phyloP scores from a whole-genome alignment of 2,797 vertebrate species.

The Smutsia gigantea region DNA sequence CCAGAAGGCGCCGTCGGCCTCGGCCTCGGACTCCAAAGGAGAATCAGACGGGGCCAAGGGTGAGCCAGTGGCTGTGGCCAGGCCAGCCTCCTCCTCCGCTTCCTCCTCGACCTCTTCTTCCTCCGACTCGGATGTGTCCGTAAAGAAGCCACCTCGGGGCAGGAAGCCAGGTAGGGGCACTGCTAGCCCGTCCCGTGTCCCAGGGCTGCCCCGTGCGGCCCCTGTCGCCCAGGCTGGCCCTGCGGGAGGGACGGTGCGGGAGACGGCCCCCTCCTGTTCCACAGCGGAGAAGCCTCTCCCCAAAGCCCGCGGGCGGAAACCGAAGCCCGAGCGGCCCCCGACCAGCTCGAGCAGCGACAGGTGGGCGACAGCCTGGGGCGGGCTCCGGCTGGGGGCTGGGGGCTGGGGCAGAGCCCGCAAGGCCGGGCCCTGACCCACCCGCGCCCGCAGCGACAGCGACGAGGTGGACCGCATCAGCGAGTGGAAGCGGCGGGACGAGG shows the following conservation, averaged over 20 bases:
- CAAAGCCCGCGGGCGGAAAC: conserved; percentile 93
- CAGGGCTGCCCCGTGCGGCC: neutral
- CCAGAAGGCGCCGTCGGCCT: conserved; percentile 90
- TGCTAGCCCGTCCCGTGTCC: no score
- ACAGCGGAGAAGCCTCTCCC: conserved; percentile 91
- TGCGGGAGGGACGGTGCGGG: rapidly evolving
- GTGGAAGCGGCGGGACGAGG: conserved; percentile 97
- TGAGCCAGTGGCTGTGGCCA: conserved; percentile 76
- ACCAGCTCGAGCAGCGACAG: conserved; percentile 94
- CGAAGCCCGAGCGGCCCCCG: conserved; percentile 91
- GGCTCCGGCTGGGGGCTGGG: no score
- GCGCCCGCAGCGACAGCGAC: conserved; percentile 85
- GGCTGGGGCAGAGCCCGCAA: neutral
- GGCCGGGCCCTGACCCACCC: neutral
- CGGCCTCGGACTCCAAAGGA: conserved; percentile 92
- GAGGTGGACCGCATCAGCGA: conserved; percentile 96
- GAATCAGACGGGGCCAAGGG: conserved; percentile 87
- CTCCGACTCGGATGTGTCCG: conserved; percentile 92
- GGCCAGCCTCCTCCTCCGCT: conserved; percentile 89
- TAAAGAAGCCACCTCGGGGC: conserved; percentile 90
- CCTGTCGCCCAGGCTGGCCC: neutral
- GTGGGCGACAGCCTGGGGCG: conserved; percentile 80
- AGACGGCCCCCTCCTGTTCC: neutral
- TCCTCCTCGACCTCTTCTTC: conserved; percentile 89
- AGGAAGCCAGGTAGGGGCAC: conserved; percentile 92